Base-by-base conservation (phyloP, 2,888 invertebrate species). In the Melieria omissa region DNA sequence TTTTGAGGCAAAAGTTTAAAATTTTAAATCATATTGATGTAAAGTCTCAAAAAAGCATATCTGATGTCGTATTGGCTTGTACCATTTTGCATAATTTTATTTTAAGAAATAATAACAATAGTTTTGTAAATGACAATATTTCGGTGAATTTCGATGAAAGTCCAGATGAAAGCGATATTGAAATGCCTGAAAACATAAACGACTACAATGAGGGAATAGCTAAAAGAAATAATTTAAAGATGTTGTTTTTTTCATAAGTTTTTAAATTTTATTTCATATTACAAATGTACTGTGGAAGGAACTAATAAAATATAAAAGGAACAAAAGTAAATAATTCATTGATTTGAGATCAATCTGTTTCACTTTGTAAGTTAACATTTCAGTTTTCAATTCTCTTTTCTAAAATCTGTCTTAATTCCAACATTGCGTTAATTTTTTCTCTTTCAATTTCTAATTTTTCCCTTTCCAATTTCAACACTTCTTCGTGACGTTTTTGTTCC, bases 381-480 rank as follows among this genome's bases (percentile, higher is more conserved):
- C 14, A 61, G 7, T 9, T 44, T 7, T 70, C 55, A 41, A 61
- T 44, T 41, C 54, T 49, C 41, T 68, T 54, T 46, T 70, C 54
- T 45, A 70, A 63, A 54, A 63, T 14, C 4, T 70, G n/a, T 41
- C 57, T 64, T 29, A 70, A 54, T 12, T 47, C 60, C 47, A 54
- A n/a, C 62, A 69, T 62, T 29, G 69, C 61, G 47, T 61, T 29
- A 57, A 69, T 69, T 62, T 58, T 52, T 42, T 62, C 45, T 41
- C 41, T 52, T 58, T 69, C 62, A 29, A 52, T 52, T 52, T 52
- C 5, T n/a, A 52, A n/a, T 52, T 52, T 52, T 52, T 52, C 52
- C 5, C n/a, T 57, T 54, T 44, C 49, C 54, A 52, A 70, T 44
- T 46, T 70, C n/a, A 46, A 58, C 14, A 12, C 61, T 41, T 62